Evolutionary conservation across 2,113 vertebrate species (phyloP).

Genomic region (Microcebus griseorufus): DNA sequence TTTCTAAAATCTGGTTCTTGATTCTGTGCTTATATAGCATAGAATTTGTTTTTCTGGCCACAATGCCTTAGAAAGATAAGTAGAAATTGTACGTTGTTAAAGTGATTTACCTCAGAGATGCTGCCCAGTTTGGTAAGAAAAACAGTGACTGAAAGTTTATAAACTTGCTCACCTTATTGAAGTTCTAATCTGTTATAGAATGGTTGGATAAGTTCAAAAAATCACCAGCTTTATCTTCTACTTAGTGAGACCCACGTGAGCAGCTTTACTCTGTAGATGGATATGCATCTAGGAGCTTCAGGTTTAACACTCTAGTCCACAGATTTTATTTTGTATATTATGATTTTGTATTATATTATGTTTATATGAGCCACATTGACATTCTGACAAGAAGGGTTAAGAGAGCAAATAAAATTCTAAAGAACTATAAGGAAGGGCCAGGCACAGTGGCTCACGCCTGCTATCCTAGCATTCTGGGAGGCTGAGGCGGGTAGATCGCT

Average conservation of each 20-base stretch:
- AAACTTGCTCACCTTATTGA: neutral
- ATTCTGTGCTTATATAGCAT: neutral
- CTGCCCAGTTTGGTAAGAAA: neutral
- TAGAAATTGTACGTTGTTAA: neutral
- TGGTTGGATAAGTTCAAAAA: neutral
- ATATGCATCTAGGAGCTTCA: neutral
- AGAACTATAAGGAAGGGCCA: neutral
- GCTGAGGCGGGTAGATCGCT: too few relatives aligned
- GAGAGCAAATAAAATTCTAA: constrained; percentile 37
- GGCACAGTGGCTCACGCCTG: too few relatives aligned
- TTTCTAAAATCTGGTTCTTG: neutral
- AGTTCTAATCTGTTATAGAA: neutral
- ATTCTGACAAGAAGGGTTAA: neutral
- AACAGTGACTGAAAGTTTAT: neutral
- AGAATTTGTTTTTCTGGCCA: neutral
- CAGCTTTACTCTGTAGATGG: neutral
- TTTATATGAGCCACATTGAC: constrained; percentile 4
- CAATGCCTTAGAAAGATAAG: neutral
- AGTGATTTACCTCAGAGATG: neutral
- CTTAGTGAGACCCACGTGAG: neutral
- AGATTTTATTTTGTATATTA: neutral
- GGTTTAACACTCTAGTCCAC: neutral
- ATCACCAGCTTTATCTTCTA: neutral
- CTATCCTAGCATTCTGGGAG: too few relatives aligned
- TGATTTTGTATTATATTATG: neutral